A percentile compares a stretch with the other conserved stretches of the same genome.
Evolutionary conservation across 2,797 vertebrate species (phyloP).

Genomic region (Coranthus polyacanthus): DNA sequence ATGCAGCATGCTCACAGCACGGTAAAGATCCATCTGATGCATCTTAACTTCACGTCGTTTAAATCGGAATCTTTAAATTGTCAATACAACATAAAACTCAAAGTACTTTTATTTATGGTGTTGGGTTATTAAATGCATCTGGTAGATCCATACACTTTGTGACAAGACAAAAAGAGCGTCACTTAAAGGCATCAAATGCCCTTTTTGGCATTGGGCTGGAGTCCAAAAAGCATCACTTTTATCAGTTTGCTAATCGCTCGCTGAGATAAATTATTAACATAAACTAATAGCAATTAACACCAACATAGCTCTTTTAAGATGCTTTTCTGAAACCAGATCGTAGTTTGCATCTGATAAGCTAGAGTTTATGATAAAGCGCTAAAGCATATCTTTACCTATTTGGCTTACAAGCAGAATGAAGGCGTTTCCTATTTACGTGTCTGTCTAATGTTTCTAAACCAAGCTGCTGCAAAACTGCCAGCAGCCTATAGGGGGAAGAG

Average conservation of each 20-base stretch:
- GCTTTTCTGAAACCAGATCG: constrained; percentile 48
- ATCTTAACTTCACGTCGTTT: constrained; percentile 6
- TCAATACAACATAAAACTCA: not conserved
- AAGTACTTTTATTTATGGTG: not conserved
- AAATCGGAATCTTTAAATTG: constrained; percentile 1
- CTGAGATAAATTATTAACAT: constrained; percentile 8
- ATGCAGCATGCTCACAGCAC: constrained; percentile 74
- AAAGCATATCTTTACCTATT: constrained; percentile 36
- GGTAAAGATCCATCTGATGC: constrained; percentile 68
- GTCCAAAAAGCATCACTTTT: constrained; percentile 32
- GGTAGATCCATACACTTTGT: constrained; percentile 59
- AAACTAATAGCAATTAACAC: not conserved
- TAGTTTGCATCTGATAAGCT: constrained; percentile 13
- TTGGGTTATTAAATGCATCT: constrained; percentile 41
- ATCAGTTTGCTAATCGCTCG: not conserved
- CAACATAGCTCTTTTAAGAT: constrained; percentile 6
- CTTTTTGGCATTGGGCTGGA: constrained; percentile 28
- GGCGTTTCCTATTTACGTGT: constrained; percentile 36
- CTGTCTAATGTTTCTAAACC: constrained; percentile 14
- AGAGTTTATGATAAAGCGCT: constrained; percentile 4
- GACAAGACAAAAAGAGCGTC: constrained; percentile 26
- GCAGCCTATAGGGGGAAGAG: constrained; percentile 67
- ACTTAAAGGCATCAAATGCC: constrained; percentile 39
- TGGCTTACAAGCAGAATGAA: constrained; percentile 27
- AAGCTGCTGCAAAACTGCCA: constrained; percentile 49